phyloP scores from a whole-genome alignment of 92 coral and sea anemone genomes.

The Palythoa caribaeorum region DNA sequence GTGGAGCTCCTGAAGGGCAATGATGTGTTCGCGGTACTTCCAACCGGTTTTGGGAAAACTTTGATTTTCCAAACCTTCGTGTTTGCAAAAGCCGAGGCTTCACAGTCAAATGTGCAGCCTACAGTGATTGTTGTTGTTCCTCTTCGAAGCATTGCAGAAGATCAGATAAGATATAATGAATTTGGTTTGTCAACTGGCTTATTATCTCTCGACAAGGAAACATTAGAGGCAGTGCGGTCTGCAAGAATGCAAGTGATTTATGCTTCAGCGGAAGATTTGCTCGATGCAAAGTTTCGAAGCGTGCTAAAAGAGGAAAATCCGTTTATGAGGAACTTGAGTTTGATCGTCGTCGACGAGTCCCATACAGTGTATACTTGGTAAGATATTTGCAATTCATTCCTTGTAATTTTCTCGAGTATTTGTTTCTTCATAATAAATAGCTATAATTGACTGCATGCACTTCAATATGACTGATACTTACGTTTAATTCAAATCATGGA shows the following conservation, averaged over 20 bases:
- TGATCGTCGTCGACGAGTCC: slow-evolving; percentile 11
- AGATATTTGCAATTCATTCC: not conserved
- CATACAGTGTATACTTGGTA: slow-evolving; percentile 8
- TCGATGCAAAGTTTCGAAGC: not conserved
- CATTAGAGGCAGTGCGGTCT: not conserved
- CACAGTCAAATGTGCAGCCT: not conserved
- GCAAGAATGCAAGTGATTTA: not conserved
- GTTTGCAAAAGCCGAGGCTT: not conserved
- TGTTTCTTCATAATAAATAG: not conserved
- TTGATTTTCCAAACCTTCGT: too few species aligned
- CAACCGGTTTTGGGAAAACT: too few species aligned
- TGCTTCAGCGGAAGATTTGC: not conserved
- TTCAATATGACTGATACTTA: not conserved
- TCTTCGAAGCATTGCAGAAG: slow-evolving; percentile 17
- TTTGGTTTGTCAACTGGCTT: slow-evolving; percentile 2
- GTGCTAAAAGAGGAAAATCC: not conserved
- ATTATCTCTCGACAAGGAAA: not conserved
- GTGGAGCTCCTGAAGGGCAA: too few species aligned
- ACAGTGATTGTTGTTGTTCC: slow-evolving; percentile 23
- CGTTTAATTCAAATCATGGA: not conserved
- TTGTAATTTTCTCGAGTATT: not conserved
- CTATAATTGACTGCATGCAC: not conserved
- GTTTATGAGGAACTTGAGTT: slow-evolving; percentile 15
- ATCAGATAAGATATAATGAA: not conserved
- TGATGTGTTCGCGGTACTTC: too few species aligned